Evolutionary conservation across 2,797 vertebrate species (phyloP), one percentile per base, ranked within the genome.

Genomic region (Tadarida brasiliensis): DNA sequence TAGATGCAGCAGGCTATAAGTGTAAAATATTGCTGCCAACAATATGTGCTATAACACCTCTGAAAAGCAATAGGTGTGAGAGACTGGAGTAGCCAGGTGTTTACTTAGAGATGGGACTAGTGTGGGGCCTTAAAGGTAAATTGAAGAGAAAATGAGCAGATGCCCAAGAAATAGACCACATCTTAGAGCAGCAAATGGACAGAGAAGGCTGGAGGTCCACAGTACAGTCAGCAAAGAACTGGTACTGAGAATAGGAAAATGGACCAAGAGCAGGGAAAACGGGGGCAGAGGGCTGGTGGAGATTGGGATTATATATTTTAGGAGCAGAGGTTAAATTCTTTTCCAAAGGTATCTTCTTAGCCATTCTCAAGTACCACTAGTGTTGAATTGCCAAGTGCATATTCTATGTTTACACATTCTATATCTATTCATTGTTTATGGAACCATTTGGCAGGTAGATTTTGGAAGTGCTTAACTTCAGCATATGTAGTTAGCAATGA

Each of bases 391-490:
- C 76, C 56, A 87, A 47, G 19, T n/a, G 22, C 35, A 44, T 28
- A 4, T 39, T 74, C 51, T 63, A 0, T 65, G 57, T 67, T 20
- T 71, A n/a, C 24, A 56, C 6, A 10, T 71, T 73, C 78, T 65
- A 12, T 80, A 63, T 76, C 61, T 82, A 15, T 30, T 59, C 7
- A 1, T 67, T 86, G 65, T 71, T 65, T 65, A n/a, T n/a, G 49
- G 24, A 87, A 94, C 22, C 51, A 51, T 67, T 51, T 49, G n/a
- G 35, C 44, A 28, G 24, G 30, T 28, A 28, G 51, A 96, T 80
- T 86, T 87, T 80, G 54, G 44, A 97, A 87, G 33, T 73, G 59
- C 54, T 83, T 77, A 76, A 90, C 71, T 88, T 96, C 51, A 85
- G n/a, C 14, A 0, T 54, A 47, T 11, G 1, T 54, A 47, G 20